Evolutionary conservation across 2,113 vertebrate species (phyloP), one percentile per base, ranked within the genome.

Genomic region (Abramis brama): DNA sequence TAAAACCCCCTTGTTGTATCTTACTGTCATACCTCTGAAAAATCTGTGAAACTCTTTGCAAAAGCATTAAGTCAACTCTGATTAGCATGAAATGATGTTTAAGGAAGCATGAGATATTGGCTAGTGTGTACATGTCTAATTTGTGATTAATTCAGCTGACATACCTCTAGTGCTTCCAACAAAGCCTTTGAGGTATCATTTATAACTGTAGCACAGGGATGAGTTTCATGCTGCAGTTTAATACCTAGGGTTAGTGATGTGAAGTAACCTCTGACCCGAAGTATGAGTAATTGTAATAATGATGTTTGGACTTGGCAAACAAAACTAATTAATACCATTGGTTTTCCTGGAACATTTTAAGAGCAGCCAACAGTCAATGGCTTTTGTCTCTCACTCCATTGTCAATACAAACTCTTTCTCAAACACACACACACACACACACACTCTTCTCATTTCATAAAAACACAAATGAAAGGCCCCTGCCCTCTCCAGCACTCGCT

Each of bases 401-500:
- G 55, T 79, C 55, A 60, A 30, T 62, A 47, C 15, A 39, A 84
- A 47, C 73, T 47, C 62, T 33, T 25, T 33, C 79, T 64, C 77
- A 76, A 80, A 73, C 33, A 36, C 36, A 36, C 36, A 36, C 36
- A 39, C 39, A 7, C 39, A 39, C 10, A 73, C 70, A 85, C 62
- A 59, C 73, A 81, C 7, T 27, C 55, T 50, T 21, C 90, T 89
- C 92, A 89, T 90, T 89, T 91, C 77, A 50, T 25, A 84, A 66
- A 80, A 57, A 91, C 90, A 92, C 91, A 91, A 88, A 76, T 78
- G 62, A 86, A 87, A 86, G 60, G 89, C 91, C 85, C 91, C 91
- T 87, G 82, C 81, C 88, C 81, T 89, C 89, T 91, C 85, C 86
- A 76, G 70, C 83, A 89, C 91, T 91, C 87, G 88, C 87, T 89